Base-by-base conservation (phyloP, 2,888 invertebrate species). In the Tenthredo mesomela region DNA sequence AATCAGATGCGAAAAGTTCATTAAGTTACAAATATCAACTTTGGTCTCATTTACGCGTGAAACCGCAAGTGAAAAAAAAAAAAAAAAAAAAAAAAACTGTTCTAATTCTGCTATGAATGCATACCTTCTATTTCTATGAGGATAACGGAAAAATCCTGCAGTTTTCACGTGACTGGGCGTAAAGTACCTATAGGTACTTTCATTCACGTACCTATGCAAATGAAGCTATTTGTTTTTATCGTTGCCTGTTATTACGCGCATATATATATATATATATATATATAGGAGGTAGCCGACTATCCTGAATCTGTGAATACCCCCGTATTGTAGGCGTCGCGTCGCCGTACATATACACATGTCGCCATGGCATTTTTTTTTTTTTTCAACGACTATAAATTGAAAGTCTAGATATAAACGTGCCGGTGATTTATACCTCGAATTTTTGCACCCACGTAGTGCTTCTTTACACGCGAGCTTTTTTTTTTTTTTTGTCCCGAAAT, bases 61-160 rank as follows among this genome's bases (percentile, higher is more conserved):
- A 33, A 67, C 4, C 21, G 25, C 12, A 29, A 12, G 33, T 12
- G 18, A 18, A 7, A 67, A 18, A 7, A 67, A 33, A 33, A 33
- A 4, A 4, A 33, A 33, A 33, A 33, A 33, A 33, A 33, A 33
- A 33, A 33, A 4, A 12, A 33, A 15, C 67, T 15, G 18, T 33
- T 15, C 29, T 7, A 67, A 67, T 33, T 67, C 5, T 6, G 67
- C 33, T 18, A 67, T 33, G 15, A 29, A 67, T 29, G 15, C 18
- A 18, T 33, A 33, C 1, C 33, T 33, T 33, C 15, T 33, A 73
- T 73, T 47, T 25, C 73, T n/a, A n/a, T n/a, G 33, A 70, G 75
- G 47, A 58, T 58, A 61, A 80, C 61, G 80, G 80, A 80, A 80
- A 80, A 80, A 80, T 65, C 43, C n/a, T n/a, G n/a, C 80, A 80